A percentile compares a stretch with the other conserved stretches of the same genome.
These are phyloP conservation scores for Sinelater perroti DNA, from an alignment of 2,888 invertebrate genomes.

Conservation along the genomic window DNA sequence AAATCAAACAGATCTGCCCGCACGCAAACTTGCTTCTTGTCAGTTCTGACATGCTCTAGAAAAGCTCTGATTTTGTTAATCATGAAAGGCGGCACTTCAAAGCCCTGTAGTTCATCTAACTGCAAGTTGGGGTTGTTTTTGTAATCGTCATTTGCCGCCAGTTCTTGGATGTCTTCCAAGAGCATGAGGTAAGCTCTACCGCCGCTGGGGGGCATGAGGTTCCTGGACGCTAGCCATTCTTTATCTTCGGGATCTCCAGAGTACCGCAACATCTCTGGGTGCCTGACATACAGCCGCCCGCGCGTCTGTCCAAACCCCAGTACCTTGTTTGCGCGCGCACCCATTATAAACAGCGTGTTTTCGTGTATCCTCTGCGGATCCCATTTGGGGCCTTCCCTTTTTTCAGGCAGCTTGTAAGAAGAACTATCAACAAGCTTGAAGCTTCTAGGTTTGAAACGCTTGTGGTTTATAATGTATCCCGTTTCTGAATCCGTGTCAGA, in stretches of 20 bases:
- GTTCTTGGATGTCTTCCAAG: conserved; percentile 78
- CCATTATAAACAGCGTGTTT: conserved; percentile 82
- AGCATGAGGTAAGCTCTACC: conserved; percentile 83
- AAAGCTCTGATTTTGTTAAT: conserved; percentile 76
- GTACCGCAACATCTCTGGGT: conserved; percentile 75
- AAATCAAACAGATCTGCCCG: conserved; percentile 55
- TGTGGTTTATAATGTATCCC: conserved; percentile 59
- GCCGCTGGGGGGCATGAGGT: conserved; percentile 79
- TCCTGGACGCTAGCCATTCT: conserved; percentile 80
- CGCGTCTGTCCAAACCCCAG: conserved; percentile 79
- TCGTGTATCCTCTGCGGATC: conserved; percentile 75
- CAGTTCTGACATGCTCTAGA: conserved; percentile 63
- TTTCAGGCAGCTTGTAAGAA: conserved; percentile 62
- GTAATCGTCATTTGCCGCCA: conserved; percentile 78
- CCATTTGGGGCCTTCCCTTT: conserved; percentile 73
- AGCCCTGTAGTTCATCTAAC: conserved; percentile 76
- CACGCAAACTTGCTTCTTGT: conserved; percentile 48
- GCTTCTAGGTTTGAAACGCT: conserved; percentile 50
- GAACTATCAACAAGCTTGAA: conserved; percentile 60
- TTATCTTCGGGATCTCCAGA: conserved; percentile 83
- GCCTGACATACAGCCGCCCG: conserved; percentile 78
- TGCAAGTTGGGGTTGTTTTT: conserved; percentile 70
- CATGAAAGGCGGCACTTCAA: conserved; percentile 79
- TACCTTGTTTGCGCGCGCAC: conserved; percentile 77
- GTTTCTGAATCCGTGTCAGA: conserved; percentile 73